Evolutionary conservation across 2,888 invertebrate genomes (phyloP).

Genomic region (Epirrita christyi): DNA sequence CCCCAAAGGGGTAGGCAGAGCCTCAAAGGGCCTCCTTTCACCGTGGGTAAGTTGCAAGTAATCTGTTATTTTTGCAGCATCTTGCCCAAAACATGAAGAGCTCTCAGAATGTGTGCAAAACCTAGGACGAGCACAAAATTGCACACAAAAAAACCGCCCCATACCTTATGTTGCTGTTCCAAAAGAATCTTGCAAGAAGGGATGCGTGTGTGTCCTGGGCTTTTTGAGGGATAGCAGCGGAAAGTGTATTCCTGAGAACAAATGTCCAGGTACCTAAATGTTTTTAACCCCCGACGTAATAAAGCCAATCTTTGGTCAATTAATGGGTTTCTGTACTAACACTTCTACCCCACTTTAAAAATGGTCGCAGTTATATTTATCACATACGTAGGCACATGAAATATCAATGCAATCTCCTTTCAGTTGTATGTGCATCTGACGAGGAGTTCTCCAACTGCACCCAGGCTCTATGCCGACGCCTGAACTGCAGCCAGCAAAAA

Average conservation of each 20-base stretch:
- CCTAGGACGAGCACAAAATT: slow-evolving; percentile 13
- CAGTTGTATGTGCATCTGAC: slow-evolving; percentile 4
- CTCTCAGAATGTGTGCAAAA: slow-evolving; percentile 12
- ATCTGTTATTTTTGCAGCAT: too few species aligned
- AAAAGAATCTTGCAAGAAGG: background rate
- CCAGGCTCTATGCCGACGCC: slow-evolving; percentile 21
- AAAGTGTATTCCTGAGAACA: slow-evolving; percentile 6
- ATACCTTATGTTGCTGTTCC: background rate
- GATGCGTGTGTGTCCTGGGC: slow-evolving; percentile 10
- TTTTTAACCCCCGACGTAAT: too few species aligned
- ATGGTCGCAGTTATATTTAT: too few species aligned
- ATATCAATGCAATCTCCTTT: too few species aligned
- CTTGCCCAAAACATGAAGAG: slow-evolving; percentile 10
- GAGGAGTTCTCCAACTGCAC: slow-evolving; percentile 15
- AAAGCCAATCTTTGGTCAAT: too few species aligned
- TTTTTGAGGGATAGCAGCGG: slow-evolving; percentile 3
- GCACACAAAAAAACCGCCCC: slow-evolving; percentile 1
- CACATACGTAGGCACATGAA: too few species aligned
- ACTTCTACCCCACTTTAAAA: too few species aligned
- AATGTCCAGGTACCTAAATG: slow-evolving; percentile 3
- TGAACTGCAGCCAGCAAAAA: slow-evolving; percentile 31
- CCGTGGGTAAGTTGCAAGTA: too few species aligned
- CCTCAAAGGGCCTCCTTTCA: too few species aligned
- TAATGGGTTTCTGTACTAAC: too few species aligned
- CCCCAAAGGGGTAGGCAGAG: too few species aligned